Conservation (phyloP, 1,140 invertebrate genomes). For the Monochamus saltuarius region DNA sequence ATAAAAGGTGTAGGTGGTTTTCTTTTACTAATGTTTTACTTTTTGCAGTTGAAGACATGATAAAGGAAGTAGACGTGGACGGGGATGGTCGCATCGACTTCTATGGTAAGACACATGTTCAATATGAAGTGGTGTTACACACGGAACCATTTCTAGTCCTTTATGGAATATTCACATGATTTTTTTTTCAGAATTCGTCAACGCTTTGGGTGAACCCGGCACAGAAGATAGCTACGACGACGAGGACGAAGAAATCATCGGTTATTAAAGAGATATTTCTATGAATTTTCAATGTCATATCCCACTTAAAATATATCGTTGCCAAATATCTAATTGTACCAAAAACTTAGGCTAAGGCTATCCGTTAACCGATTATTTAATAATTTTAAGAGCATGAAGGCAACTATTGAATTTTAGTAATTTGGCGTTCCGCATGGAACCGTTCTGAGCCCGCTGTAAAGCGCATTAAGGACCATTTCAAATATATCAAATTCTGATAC, state of each 20-base stretch:
- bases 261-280: constrained; percentile 28
- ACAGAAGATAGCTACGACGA: constrained; percentile 76
- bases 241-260: constrained; percentile 66
- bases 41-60: constrained; percentile 87
- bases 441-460: no score
- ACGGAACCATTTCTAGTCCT: neutral
- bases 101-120: constrained; percentile 64
- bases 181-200: constrained; percentile 73
- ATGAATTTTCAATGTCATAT: no score
- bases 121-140: neutral
- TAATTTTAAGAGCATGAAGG: no score
- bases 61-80: constrained; percentile 88
- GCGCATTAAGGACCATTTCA: no score
- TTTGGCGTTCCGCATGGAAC: no score
- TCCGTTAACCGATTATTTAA: no score
- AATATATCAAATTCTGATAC: no score
- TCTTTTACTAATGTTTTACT: constrained; percentile 22
- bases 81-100: constrained; percentile 88
- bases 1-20: neutral
- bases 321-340: no score
- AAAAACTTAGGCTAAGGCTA: no score
- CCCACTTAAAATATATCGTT: no score
- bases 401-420: no score
- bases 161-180: neutral
- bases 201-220: constrained; percentile 78